Evolutionary conservation across 2,797 vertebrate species (phyloP), one percentile per base, ranked within the genome.

Genomic region (Pygocentrus nattereri): DNA sequence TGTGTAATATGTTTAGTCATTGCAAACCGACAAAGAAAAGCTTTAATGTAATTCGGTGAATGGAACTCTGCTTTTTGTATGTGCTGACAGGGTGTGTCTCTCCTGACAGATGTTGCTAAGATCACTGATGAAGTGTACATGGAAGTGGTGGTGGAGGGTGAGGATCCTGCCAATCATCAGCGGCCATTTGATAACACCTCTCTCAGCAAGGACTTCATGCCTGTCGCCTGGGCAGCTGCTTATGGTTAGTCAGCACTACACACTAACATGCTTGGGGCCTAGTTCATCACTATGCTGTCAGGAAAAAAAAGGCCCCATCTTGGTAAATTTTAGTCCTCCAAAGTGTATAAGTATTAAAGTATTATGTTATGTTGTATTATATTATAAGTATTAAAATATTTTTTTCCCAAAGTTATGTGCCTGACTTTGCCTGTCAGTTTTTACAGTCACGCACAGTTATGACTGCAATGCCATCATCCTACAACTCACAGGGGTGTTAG

Each of bases 121-220:
- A 96, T 97, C 70, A 95, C 96, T 23, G 95, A 97, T 82, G 96
- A 97, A 88, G 96, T 97, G 77, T 97, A 97, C 91, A 97, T 97
- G 96, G 96, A 97, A 88, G 96, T 97, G 85, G 96, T 97, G 65
- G 96, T 97, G 76, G 96, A 96, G 74, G 95, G 95, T 81, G 96
- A 96, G 58, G 96, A 97, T 85, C 95, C 94, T 5, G 93, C 88
- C 0, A 91, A 90, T 30, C 95, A 95, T 0, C 96, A 97, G 47
- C 93, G 95, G 70, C 92, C 95, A 70, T 93, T 95, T 27, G 95
- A 96, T 70, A 95, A 94, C 88, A 88, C 79, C 1, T 93, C 95
- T 73, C 94, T 96, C 76, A 87, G 78, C 85, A 96, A 96, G 91
- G 96, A 94, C 61, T 96, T 96, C 87, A 96, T 96, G 94, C 96